Evolutionary conservation across 2,113 vertebrate genomes (phyloP).

Genomic region (Mellivora capensis): DNA sequence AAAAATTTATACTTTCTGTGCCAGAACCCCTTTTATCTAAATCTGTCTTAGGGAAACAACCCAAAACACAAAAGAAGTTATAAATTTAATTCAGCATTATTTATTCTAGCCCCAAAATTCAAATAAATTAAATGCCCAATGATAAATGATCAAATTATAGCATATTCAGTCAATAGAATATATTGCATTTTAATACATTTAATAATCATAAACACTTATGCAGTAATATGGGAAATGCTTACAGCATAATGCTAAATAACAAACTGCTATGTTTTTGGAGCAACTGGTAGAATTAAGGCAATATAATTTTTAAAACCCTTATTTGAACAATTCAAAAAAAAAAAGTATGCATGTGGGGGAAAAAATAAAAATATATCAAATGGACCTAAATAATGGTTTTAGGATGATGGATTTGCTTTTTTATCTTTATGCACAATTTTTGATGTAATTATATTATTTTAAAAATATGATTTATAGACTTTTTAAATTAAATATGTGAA

Average conservation of each 20-base stretch:
- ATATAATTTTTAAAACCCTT: neutral
- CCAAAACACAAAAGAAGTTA: conserved; percentile 11
- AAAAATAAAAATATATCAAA: neutral
- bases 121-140: conserved; percentile 29
- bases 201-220: neutral
- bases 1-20: conserved; percentile 48
- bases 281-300: neutral
- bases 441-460: neutral
- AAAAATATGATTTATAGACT: neutral
- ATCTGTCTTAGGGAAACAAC: conserved; percentile 45
- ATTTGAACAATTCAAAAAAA: neutral
- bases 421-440: neutral
- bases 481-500: neutral
- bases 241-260: conserved; percentile 4
- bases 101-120: neutral
- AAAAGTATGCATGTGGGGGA: neutral
- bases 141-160: conserved; percentile 21
- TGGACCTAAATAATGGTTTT: neutral
- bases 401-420: neutral
- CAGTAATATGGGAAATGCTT: neutral
- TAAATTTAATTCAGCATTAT: conserved; percentile 31
- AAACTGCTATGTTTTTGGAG: neutral
- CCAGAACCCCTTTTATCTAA: conserved; percentile 46
- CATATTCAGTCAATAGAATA: conserved; percentile 17
- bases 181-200: neutral